Evolutionary conservation across 2,113 vertebrate species (phyloP).

Genomic region (Perca flavescens): DNA sequence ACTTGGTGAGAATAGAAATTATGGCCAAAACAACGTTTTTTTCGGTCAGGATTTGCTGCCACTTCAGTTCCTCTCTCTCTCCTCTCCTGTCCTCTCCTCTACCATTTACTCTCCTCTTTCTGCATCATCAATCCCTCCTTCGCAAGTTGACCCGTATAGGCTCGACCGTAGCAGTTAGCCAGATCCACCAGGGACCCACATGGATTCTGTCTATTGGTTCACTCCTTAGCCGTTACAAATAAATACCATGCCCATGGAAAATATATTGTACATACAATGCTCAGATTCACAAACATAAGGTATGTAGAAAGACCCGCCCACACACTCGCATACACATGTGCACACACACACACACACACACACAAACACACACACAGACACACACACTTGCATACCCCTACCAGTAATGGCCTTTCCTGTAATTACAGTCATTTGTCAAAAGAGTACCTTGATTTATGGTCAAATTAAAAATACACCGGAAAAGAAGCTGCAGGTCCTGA

Average conservation of each 20-base stretch:
- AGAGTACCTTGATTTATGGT: constrained; percentile 91
- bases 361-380: constrained; percentile 11
- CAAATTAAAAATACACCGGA: constrained; percentile 89
- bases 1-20: neutral
- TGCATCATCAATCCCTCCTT: neutral
- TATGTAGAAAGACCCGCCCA: constrained; percentile 28
- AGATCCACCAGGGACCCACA: constrained; percentile 4
- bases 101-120: neutral
- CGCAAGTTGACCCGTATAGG: constrained; percentile 51
- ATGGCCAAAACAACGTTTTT: neutral
- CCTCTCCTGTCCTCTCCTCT: neutral
- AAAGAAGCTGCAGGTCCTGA: constrained; percentile 84
- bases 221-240: constrained; percentile 1
- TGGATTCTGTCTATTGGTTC: constrained; percentile 10
- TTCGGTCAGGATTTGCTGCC: neutral
- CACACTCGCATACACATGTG: neutral
- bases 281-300: constrained; percentile 30
- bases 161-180: constrained; percentile 28
- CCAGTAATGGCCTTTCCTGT: constrained; percentile 84
- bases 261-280: neutral
- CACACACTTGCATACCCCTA: constrained; percentile 27
- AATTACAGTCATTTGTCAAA: constrained; percentile 96
- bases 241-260: neutral
- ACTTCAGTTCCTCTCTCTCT: neutral
- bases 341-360: neutral